Evolutionary conservation across 2,888 invertebrate genomes (phyloP), one percentile per base, ranked within the genome.

Genomic region (Xestoiulus laeticollis): DNA sequence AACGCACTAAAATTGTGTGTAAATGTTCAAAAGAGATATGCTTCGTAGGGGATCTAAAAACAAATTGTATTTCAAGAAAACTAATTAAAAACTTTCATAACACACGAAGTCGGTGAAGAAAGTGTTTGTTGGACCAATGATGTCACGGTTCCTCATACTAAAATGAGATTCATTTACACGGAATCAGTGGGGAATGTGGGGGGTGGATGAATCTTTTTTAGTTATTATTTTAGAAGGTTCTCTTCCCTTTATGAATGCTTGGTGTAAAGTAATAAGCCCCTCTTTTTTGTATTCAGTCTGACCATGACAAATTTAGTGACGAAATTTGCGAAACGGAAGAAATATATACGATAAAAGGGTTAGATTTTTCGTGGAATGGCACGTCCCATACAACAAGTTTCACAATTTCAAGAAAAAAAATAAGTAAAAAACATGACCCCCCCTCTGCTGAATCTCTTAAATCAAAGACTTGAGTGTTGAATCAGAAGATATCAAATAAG

Each of bases 271-370:
- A 30, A 22, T 14, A 68, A 68, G 68, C 26, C 68, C 68, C 78
- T 78, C 78, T 78, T 78, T 78, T 38, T 38, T 38, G 16, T 78
- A 26, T 12, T 14, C 2, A 78, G 78, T 26, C 78, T 78, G 78
- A 78, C 78, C 78, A 78, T 78, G 78, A 78, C 78, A 78, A 78
- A 78, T 78, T 78, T 78, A 22, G 78, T 78, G 78, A 78, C 78
- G 78, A 78, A 78, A 78, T 78, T 78, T 78, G 78, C 78, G 22
- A 26, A 78, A 78, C 30, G 78, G 30, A 30, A 14, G 30, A 78
- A 78, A 14, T 26, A 26, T 26, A 78, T 26, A 26, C 26, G 78
- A 78, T 78, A 78, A 78, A 78, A 78, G 78, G 78, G 30, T 78
- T 30, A 26, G 14, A 30, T 30, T 78, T 78, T 78, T 78, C 30